phyloP scores from a whole-genome alignment of 2,797 vertebrate genomes.

The Dicrostonyx torquatus region DNA sequence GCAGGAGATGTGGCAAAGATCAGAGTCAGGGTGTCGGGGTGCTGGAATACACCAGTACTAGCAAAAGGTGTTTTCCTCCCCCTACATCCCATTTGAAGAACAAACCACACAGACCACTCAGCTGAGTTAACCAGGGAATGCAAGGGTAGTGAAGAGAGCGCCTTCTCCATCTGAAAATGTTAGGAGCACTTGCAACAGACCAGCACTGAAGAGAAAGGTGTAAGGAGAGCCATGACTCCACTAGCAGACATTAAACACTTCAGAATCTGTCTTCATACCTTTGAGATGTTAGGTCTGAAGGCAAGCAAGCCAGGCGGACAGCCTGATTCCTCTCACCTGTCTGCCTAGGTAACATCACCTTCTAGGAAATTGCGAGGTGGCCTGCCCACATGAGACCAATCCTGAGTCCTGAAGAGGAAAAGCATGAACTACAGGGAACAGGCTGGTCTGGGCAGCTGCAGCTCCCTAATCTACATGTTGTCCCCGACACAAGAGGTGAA shows the following conservation, averaged over 20 bases:
- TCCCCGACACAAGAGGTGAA: too few relatives aligned
- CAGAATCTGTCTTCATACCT: not conserved
- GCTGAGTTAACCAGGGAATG: not conserved
- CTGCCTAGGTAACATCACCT: rapidly evolving
- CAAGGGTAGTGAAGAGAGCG: not conserved
- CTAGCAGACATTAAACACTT: not conserved
- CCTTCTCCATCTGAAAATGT: not conserved
- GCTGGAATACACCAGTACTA: not conserved
- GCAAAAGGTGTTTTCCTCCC: not conserved
- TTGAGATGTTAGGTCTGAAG: not conserved
- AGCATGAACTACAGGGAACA: not conserved
- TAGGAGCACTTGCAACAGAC: not conserved
- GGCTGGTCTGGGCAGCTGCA: not conserved
- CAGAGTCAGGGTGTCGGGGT: not conserved
- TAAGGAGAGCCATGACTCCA: not conserved
- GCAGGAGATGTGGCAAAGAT: not conserved
- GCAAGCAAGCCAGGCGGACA: not conserved
- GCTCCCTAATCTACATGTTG: not conserved
- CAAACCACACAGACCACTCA: not conserved
- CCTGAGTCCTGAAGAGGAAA: not conserved
- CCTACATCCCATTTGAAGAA: not conserved
- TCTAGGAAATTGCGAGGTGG: not conserved
- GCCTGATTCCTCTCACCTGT: not conserved
- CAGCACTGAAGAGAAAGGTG: not conserved
- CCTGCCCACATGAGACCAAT: not conserved